Base-by-base conservation (phyloP, 2,113 vertebrate species). In the Lutjanus erythropterus region DNA sequence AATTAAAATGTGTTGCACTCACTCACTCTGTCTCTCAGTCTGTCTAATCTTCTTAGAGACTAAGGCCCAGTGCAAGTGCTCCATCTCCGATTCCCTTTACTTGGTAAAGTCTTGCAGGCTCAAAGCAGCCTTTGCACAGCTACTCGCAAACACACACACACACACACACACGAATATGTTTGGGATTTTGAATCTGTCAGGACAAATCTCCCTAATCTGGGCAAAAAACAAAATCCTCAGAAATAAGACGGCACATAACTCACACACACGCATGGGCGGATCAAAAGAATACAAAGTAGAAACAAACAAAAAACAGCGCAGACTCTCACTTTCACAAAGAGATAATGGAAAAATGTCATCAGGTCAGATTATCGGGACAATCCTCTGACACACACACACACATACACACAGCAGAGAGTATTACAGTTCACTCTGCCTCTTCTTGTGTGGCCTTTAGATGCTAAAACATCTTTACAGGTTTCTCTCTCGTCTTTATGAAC, bases 31-130 rank as follows among this genome's bases (percentile, higher is more conserved):
- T 92, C 92, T 92, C 92, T 94, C 94, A 78, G 70, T 77, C 91
- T 79, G 93, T 95, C 89, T 96, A 97, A 97, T 97, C 96, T 96
- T 94, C 94, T 96, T 96, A 95, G 93, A 89, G 94, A 94, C 95
- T 93, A 94, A 78, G 87, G 93, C 85, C 92, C 94, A 94, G 94
- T 92, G 81, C 90, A 94, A 95, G 89, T 85, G 81, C 85, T 91
- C 94, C 94, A 95, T 93, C 94, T 86, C 66, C 18, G 59, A 94
- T 92, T 95, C 94, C 88, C 91, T 96, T 94, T 94, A 90, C 91
- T 94, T 93, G 86, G 84, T 85, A 71, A 91, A 93, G 82, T 92
- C 90, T 92, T 90, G 78, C 44, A 18, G 85, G 86, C 88, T 88
- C 81, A 81, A 86, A 84, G 65, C 75, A 74, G 69, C 73, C 73